Conservation (phyloP, 2,888 invertebrate species). For the Athripsodes cinereus region DNA sequence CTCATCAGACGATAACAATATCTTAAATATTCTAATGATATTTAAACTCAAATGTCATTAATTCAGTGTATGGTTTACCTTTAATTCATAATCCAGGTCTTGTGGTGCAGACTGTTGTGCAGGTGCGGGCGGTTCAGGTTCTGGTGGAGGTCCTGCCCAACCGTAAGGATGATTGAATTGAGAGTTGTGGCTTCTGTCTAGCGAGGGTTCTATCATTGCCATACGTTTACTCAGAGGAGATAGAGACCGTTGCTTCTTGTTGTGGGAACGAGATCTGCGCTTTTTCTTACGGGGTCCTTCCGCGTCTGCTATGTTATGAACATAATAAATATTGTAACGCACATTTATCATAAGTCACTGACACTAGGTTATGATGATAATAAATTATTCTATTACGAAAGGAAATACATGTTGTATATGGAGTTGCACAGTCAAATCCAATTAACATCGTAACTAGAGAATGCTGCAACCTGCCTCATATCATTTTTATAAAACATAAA, state of each 20-base stretch:
- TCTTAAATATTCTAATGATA: not conserved
- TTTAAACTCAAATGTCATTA: not conserved
- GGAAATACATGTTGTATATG: too few species aligned
- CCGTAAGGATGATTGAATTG: conserved; percentile 66
- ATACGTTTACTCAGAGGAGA: conserved; percentile 80
- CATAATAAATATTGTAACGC: not conserved
- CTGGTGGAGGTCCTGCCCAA: conserved; percentile 36
- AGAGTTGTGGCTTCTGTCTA: conserved; percentile 48
- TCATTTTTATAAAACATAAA: too few species aligned
- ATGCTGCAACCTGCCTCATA: too few species aligned
- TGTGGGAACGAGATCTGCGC: conserved; percentile 50
- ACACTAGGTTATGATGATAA: too few species aligned
- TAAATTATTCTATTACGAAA: too few species aligned
- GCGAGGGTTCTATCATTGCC: conserved; percentile 62
- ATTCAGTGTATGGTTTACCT: conserved; percentile 36
- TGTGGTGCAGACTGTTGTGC: conserved; percentile 34
- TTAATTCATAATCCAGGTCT: conserved; percentile 59
- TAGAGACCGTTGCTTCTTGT: conserved; percentile 63
- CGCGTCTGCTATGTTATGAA: conserved; percentile 36
- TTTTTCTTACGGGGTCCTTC: conserved; percentile 54
- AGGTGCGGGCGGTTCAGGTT: conserved; percentile 38
- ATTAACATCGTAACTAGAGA: conserved; percentile 25
- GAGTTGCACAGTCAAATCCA: conserved; percentile 19
- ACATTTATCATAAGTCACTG: not conserved
- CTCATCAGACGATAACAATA: not conserved